Percentiles rank a stretch among this genome's conserved stretches.
These are phyloP conservation scores for Procapra przewalskii DNA, from an alignment of 2,113 vertebrate genomes.

Conservation along the genomic window DNA sequence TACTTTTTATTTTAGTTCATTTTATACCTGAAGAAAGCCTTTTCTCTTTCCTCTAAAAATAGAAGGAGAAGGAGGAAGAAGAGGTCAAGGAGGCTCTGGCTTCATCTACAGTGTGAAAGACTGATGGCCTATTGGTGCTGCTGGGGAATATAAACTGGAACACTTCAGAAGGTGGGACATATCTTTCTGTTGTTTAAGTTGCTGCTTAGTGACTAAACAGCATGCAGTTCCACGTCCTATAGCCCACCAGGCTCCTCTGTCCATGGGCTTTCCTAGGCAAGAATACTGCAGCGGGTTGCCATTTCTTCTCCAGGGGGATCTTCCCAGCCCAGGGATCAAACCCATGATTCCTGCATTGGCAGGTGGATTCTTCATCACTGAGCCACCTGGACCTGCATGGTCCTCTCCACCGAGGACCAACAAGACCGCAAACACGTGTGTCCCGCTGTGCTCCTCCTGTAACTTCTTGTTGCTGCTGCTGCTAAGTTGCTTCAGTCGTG, in stretches of 20 bases:
- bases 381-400: neutral
- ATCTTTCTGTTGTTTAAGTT: neutral
- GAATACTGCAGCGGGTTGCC: neutral
- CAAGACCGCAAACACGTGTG: fast-evolving
- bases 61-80: neutral
- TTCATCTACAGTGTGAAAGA: neutral
- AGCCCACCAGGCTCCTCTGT: neutral
- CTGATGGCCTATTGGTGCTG: neutral
- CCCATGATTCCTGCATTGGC: neutral
- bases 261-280: neutral
- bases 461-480: neutral
- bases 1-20: neutral
- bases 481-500: too few relatives aligned
- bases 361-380: neutral
- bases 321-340: neutral
- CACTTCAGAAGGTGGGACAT: neutral
- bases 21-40: neutral
- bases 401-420: neutral
- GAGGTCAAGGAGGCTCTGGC: neutral
- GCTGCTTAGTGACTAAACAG: neutral
- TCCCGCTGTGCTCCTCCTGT: fast-evolving
- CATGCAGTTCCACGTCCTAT: neutral
- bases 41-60: neutral
- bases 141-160: neutral
- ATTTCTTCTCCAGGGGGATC: neutral